Conservation (phyloP, 2,888 invertebrate genomes). For the Atherix ibis region DNA sequence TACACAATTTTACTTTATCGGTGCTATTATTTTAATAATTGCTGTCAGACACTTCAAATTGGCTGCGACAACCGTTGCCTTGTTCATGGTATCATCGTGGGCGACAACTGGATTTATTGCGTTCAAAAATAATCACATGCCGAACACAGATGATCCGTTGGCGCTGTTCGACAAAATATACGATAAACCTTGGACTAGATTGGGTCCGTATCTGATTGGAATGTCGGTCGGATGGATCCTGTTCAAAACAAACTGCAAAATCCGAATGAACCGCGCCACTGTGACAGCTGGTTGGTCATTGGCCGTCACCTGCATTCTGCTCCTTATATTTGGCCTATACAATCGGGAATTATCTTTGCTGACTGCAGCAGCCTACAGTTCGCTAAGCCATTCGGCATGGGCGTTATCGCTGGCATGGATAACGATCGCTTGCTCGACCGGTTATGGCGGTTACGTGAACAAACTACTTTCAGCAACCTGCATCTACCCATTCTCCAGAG, state of each 20-base stretch:
- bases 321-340: slow-evolving; percentile 65
- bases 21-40: slow-evolving; percentile 63
- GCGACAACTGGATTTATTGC: slow-evolving; percentile 67
- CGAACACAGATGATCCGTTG: slow-evolving; percentile 62
- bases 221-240: slow-evolving; percentile 72
- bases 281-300: slow-evolving; percentile 54
- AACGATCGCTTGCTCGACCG: slow-evolving; percentile 69
- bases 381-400: slow-evolving; percentile 72
- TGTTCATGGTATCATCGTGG: slow-evolving; percentile 61
- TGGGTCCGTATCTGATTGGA: slow-evolving; percentile 72
- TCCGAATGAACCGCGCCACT: slow-evolving; percentile 51
- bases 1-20: slow-evolving; percentile 72
- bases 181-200: slow-evolving; percentile 75
- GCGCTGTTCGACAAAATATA: slow-evolving; percentile 78
- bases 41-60: slow-evolving; percentile 65
- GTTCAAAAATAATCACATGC: slow-evolving; percentile 61
- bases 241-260: slow-evolving; percentile 65
- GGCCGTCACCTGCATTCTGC: slow-evolving; percentile 48
- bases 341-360: slow-evolving; percentile 49
- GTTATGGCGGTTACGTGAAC: slow-evolving; percentile 66
- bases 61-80: slow-evolving; percentile 46
- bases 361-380: slow-evolving; percentile 62
- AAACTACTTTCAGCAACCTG: slow-evolving; percentile 56
- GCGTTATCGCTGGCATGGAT: slow-evolving; percentile 68
- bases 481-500: slow-evolving; percentile 69